phyloP scores from a whole-genome alignment of 2,797 vertebrate genomes.

The Myotis planiceps region DNA sequence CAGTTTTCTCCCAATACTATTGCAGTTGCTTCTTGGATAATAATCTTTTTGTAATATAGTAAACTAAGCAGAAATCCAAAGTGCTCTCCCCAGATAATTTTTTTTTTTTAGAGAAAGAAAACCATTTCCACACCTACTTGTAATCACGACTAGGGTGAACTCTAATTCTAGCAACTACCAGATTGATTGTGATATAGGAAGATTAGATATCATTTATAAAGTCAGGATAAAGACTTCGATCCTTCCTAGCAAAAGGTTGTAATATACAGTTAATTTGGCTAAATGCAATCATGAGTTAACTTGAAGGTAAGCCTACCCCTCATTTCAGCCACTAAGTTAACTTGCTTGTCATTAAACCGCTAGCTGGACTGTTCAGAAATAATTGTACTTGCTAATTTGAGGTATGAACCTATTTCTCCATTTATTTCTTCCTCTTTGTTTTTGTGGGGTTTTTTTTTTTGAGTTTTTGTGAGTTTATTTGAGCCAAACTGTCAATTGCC shows the following conservation, averaged over 20 bases:
- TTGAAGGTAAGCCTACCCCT: neutral
- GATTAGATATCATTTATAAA: neutral
- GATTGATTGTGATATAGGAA: neutral
- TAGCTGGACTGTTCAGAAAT: conserved; percentile 19
- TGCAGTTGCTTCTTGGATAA: neutral
- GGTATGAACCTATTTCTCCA: neutral
- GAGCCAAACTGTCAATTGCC: neutral
- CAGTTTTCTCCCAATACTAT: neutral
- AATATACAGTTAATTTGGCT: neutral
- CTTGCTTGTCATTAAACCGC: neutral
- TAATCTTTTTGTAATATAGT: neutral
- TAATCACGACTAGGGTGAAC: neutral
- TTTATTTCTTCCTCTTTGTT: no score
- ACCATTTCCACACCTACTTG: neutral
- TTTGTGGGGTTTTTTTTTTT: no score
- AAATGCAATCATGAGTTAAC: neutral
- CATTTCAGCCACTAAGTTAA: conserved; percentile 7
- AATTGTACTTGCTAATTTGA: conserved; percentile 16
- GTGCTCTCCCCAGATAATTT: neutral
- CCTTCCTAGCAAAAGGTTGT: neutral
- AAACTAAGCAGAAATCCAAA: neutral
- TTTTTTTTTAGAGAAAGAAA: conserved; percentile 15
- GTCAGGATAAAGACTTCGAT: neutral
- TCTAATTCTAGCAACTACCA: neutral
- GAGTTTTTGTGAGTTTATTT: no score